Base-by-base conservation (phyloP, 1,140 invertebrate genomes). In the Yoshiicerus persimilis region DNA sequence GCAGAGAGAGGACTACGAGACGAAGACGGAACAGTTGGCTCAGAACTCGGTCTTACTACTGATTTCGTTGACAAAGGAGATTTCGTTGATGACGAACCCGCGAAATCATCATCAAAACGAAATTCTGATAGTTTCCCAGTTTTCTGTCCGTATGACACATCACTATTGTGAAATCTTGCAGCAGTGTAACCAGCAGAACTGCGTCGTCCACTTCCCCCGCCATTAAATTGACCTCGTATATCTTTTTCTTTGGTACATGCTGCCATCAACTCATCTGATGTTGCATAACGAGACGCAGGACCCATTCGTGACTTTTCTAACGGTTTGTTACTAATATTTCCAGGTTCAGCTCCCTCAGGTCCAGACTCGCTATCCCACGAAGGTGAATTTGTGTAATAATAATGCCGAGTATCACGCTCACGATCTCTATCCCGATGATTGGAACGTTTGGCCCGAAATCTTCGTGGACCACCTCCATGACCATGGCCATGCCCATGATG, bases 301-400 rank as follows among this genome's bases (percentile, higher is more conserved):
- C 34, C n/a, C n/a, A 34, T 80, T 20, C 75, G 75, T 36, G 34
- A 13, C 32, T 80, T 80, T 36, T 80, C 75, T 36, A 80, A 20
- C 0, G 30, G 16, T 80, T 80, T 80, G 23, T 16, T 10, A 25
- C n/a, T 80, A 36, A 4, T 77, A 9, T 16, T 20, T 1, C 34
- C 75, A 20, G 75, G 20, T 30, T 30, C 66, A 56, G 25, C 30
- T 13, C 13, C 70, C 11, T 88, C 87, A 20, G 87, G 86, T 30
- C 86, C 87, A 1, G 90, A 88, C 25, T 91, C 90, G 86, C 88
- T 89, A 27, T 90, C 89, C 88, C 88, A 90, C 5, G 89, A 90
- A 4, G 90, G 87, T 6, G 90, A 91, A 75, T 89, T 89, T 23
- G 88, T 84, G 62, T 89, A 88, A 62, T 90, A 90, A 39, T 90